Conservation (phyloP, 2,888 invertebrate species). For the Pelosia muscerda region DNA sequence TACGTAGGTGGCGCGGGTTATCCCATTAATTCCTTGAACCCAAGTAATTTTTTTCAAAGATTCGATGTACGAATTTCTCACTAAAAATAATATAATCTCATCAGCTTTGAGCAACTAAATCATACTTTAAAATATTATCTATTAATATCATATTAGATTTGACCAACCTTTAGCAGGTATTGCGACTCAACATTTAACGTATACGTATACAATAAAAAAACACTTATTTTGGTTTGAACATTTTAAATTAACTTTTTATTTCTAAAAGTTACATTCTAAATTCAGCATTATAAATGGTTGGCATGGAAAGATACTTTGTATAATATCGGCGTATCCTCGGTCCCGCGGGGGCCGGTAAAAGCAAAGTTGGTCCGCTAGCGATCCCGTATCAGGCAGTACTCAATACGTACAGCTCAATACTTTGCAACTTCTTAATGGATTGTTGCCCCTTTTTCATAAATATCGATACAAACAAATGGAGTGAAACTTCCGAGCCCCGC, state of each 20-base stretch:
- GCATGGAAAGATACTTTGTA: constrained; percentile 20
- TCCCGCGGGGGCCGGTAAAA: constrained; percentile 43
- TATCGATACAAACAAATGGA: constrained; percentile 29
- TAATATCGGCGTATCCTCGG: constrained; percentile 14
- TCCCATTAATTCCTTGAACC: no score
- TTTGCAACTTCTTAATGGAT: constrained; percentile 49
- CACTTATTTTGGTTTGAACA: neutral
- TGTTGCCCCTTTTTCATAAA: constrained; percentile 32
- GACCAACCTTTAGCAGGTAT: no score
- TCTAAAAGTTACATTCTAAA: neutral
- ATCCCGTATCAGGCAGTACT: constrained; percentile 28
- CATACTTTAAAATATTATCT: no score
- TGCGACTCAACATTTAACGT: neutral
- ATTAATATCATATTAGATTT: no score
- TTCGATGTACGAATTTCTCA: no score
- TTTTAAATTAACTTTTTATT: neutral
- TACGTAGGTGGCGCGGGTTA: no score
- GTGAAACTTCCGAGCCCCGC: constrained; percentile 16
- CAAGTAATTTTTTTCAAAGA: no score
- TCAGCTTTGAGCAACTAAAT: no score
- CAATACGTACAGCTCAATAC: constrained; percentile 22
- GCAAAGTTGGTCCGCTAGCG: constrained; percentile 40
- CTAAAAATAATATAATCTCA: no score
- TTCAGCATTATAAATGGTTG: neutral
- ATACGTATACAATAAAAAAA: neutral